Evolutionary conservation across 2,113 vertebrate genomes (phyloP).

Genomic region (Dromaius novaehollandiae): DNA sequence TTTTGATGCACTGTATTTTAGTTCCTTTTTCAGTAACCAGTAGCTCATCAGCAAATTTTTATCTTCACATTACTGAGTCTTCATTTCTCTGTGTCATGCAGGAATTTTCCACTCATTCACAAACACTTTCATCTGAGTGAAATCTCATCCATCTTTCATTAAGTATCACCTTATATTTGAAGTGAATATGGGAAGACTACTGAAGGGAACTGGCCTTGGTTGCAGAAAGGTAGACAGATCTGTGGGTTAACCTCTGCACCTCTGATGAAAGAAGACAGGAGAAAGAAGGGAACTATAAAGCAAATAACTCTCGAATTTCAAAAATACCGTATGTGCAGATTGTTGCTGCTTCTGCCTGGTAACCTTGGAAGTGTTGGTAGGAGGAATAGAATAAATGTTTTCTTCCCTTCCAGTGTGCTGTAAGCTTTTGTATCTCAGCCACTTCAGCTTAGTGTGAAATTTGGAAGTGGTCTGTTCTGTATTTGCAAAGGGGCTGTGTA

Average conservation of each 20-base stretch:
- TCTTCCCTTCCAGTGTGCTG: background rate
- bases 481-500: background rate
- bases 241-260: background rate
- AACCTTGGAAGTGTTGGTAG: background rate
- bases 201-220: background rate
- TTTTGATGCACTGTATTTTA: background rate
- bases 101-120: background rate
- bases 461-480: background rate
- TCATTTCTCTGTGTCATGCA: background rate
- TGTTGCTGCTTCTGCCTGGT: background rate
- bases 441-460: background rate
- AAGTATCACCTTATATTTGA: background rate
- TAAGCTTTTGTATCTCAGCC: background rate
- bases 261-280: background rate
- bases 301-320: background rate
- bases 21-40: background rate
- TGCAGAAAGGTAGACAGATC: background rate
- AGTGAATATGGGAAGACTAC: background rate
- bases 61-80: background rate
- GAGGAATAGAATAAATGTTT: background rate
- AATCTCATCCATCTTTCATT: background rate
- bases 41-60: background rate
- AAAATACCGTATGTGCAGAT: background rate
- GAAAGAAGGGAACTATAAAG: background rate
- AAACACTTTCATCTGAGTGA: background rate